Evolutionary conservation across 1,140 invertebrate species (phyloP), one percentile per base, ranked within the genome.

Genomic region (Temnothorax longispinosus): DNA sequence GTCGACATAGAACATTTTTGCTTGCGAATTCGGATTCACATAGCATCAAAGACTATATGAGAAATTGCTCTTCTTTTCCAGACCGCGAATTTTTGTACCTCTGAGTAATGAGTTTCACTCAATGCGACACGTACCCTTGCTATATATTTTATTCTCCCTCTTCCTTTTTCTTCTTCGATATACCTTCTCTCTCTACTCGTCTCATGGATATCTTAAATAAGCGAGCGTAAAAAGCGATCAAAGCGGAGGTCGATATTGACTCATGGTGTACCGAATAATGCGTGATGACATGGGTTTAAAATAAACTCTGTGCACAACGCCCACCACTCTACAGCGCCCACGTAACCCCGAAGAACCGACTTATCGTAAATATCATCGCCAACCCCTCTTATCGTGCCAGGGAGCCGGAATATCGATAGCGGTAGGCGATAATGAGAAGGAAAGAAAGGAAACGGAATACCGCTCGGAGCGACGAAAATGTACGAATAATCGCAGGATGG

Each of bases 211-310:
- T 81, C 64, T 81, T 8, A 41, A 81, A 47, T 64, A 44, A 54
- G 32, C n/a, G 18, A 80, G 60, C 44, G n/a, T 65, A 35, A 80
- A 67, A 54, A 80, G n/a, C 47, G 77, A 81, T 54, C 32, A 52
- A 52, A 32, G 18, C 44, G 60, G 76, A 80, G 32, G 44, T 15
- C 47, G 77, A 81, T 81, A 71, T 81, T 81, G 78, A 81, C 64
- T 81, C 78, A 81, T 81, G 64, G 78, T 44, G 78, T 71, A 81
- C 65, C 78, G 78, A 81, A 71, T 81, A 81, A 81, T 56, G 78
- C 78, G 64, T 71, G 78, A 81, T 81, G 78, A 81, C 65, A 71
- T 56, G 64, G 21, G 64, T 81, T 71, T 81, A 81, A 81, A 81
- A 81, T 81, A 81, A 71, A 71, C 50, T 50, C 32, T 32, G 2